Conservation (phyloP, 2,888 invertebrate genomes). For the Ichneumoninae sp. region DNA sequence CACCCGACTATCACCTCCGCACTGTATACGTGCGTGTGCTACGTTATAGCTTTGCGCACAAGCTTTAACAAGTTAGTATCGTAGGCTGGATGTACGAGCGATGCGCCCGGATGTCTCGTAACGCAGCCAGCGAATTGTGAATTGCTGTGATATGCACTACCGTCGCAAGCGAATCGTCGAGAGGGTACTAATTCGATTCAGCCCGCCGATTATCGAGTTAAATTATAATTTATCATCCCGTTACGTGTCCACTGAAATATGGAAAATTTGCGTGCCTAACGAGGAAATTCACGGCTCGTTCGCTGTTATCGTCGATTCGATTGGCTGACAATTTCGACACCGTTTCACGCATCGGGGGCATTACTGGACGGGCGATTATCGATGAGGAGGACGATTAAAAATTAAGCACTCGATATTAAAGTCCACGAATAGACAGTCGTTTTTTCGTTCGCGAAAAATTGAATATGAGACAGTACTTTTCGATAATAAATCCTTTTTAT, state of each 20-base stretch:
- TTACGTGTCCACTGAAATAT: slow-evolving; percentile 23
- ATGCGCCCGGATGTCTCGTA: slow-evolving; percentile 30
- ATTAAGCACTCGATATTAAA: neutral
- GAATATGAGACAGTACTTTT: neutral
- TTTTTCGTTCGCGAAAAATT: neutral
- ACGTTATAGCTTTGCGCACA: slow-evolving; percentile 7
- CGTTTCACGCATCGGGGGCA: neutral
- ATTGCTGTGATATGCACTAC: slow-evolving; percentile 38
- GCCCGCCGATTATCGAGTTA: neutral
- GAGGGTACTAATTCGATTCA: slow-evolving; percentile 54
- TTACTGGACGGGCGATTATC: neutral
- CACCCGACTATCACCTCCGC: slow-evolving; percentile 39
- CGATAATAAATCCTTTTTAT: neutral
- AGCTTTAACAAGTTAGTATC: neutral
- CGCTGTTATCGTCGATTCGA: neutral
- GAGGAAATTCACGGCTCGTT: neutral
- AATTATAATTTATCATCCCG: slow-evolving; percentile 11
- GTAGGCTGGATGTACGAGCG: slow-evolving; percentile 17
- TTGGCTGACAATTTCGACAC: neutral
- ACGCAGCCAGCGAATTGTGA: slow-evolving; percentile 14
- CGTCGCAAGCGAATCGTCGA: slow-evolving; percentile 56
- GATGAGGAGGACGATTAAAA: neutral
- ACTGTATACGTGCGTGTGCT: neutral
- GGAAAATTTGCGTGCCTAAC: slow-evolving; percentile 25
- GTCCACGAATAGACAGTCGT: neutral